Base-by-base conservation (phyloP, 2,888 invertebrate genomes). In the Steinernema carpocapsae region DNA sequence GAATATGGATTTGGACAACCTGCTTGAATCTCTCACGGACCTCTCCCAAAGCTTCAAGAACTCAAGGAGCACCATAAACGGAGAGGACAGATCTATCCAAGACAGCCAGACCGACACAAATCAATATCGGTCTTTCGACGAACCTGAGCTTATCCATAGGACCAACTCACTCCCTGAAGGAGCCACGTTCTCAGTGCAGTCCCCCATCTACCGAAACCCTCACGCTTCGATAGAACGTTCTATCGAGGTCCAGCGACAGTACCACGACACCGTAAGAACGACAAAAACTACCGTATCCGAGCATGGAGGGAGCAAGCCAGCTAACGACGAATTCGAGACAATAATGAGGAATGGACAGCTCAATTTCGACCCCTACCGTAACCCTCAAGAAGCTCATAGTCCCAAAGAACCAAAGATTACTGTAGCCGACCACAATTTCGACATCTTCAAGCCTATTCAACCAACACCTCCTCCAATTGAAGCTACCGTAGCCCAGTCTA, bases 1-100 rank as follows among this genome's bases (percentile, higher is more conserved):
- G 17, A 78, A 72, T 70, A 75, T 80, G 17, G 59, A 71, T 2
- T 72, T 78, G 37, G 74, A 75, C 7, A 75, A 43, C 29, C 52
- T 64, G 12, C 56, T 73, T 1, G 59, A 73, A 14, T 64, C 43
- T 4, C 64, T 73, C n/a, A 73, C 73, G 1, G 73, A 45, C 14
- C 45, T 45, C 2, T 64, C 64, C 12, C 64, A 64, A 29, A 29
- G 26, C 12, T 64, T 64, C 64, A 64, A 64, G 32, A 64, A 29
- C 17, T 64, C 64, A 1, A 64, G 19, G n/a, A 64, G 64, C 26
- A 64, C 64, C 17, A 26, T 64, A 32, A 52, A 52, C 24, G 64
- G 64, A 1, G 64, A 64, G 26, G 64, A 64, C 17, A 64, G 29
- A 32, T 64, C 64, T 10, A 26, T 64, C 37, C 64, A 64, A 17